Base-by-base conservation (phyloP, 2,888 invertebrate species). In the Peribatodes rhomboidaria region DNA sequence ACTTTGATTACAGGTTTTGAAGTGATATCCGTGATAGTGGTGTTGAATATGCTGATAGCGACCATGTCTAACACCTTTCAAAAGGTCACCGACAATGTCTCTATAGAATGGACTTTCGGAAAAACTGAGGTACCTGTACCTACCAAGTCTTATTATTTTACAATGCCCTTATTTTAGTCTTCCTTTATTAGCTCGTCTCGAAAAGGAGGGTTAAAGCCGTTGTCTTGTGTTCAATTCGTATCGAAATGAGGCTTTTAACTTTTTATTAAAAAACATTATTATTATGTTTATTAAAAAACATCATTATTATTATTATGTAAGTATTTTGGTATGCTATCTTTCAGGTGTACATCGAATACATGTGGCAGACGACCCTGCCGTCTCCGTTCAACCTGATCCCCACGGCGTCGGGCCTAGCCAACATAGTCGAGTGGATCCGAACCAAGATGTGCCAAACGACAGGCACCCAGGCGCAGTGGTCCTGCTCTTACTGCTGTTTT, bases 31-130 rank as follows among this genome's bases (percentile, higher is more conserved):
- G 96, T 96, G 61, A 94, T 96, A 71, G 95, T 97, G 68, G 94
- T 96, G 39, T 86, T 97, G 69, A 97, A 97, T 84, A 97, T 97
- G 97, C 86, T 95, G 65, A 96, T 96, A 76, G 97, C 96, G n/a
- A 96, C 96, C 18, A 96, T 97, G 96, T 95, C 96, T 1, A 96
- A 96, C 72, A 96, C 96, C 0, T 96, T 96, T 78, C 96, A 96
- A 82, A 94, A 95, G 74, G 95, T 97, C 44, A 94, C 93, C 16
- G 95, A 95, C 70, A 96, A 95, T 77, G 94, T 95, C 47, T 95
- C 95, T 72, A 94, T 95, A 2, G 97, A 97, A 77, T 97, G 97
- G 97, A 96, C 96, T 22, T 97, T 96, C 78, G 96, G 96, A 0
- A 94, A 96, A 74, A 96, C 96, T 14, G 95, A 96, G 81, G 88